Base-by-base conservation (phyloP, 2,113 vertebrate genomes). In the Actenoides lindsayi region DNA sequence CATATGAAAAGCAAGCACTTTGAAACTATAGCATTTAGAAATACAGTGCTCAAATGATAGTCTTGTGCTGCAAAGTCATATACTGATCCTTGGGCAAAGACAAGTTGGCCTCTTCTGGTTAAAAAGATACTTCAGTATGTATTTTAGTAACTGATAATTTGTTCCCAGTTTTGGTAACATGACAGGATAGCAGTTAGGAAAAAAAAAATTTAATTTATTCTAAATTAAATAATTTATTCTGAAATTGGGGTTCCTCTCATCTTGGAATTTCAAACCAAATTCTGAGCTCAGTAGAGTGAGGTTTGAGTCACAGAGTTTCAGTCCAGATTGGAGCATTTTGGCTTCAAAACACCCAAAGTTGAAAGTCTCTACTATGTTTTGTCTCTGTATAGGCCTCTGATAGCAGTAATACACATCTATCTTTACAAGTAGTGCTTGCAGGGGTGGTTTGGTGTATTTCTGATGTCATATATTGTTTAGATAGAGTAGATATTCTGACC, bases 281-380 rank as follows among this genome's bases (percentile, higher is more conserved):
- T 41, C n/a, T 68, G 33, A 30, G 14, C 30, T 87, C 2, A 0
- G 21, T 27, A 62, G 64, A 27, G 5, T 31, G 53, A 90, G 11
- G 39, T 39, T 39, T 2, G 1, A 48, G 37, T 65, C 39, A 75
- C 24, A 53, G 28, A 77, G 10, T 68, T 92, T 65, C n/a, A 70
- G n/a, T n/a, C 20, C 16, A 80, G 63, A 35, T 3, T 60, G 68
- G 44, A 69, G 28, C 0, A 0, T 35, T 71, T 56, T 31, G 30
- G 16, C 41, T 91, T 92, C 57, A 79, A 77, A 90, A 56, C 19
- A 85, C 18, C 16, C 10, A 4, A 83, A 74, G 33, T 1, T 70
- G 13, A 41, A 3, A 4, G 13, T 4, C 8, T 37, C 35, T 70
- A 0, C 46, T 74, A 60, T 48, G 17, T 60, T 89, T 81, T 93